Evolutionary conservation across 2,113 vertebrate genomes (phyloP), one percentile per base, ranked within the genome.

Genomic region (Chaetura pelagica): DNA sequence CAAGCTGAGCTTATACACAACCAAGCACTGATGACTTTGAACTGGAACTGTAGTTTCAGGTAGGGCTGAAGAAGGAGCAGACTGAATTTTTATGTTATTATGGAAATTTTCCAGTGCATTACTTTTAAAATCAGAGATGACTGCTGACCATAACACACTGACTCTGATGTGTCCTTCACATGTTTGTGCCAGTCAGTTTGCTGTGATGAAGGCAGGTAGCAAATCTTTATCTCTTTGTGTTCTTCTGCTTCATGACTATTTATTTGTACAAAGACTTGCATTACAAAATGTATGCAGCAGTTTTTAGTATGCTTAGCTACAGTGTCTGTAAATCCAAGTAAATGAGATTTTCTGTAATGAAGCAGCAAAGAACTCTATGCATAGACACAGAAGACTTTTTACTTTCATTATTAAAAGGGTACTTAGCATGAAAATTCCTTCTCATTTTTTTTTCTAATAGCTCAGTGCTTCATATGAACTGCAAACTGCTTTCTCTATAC

Each of bases 381-480:
- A 30, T 81, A 86, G 32, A 40, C 71, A 44, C 23, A 79, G 87
- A 87, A 76, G 77, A 68, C 85, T 94, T 88, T 96, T 92, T 8
- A 0, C 66, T 90, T 93, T 73, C 58, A 62, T 95, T 95, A 92
- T 94, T 94, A 92, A 91, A 95, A 81, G 68, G 35, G 58, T 93
- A 89, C 73, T 95, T 94, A 84, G 79, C n/a, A 73, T 72, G 73
- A 86, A 79, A 90, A 86, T 75, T 73, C n/a, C 21, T 49, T 77
- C n/a, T 62, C 17, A 16, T 81, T 93, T 90, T 61, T 55, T 84
- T 82, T 38, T 1, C 19, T 90, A 77, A 81, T 89, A 88, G 85
- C 44, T 44, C 49, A n/a, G 32, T 89, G 57, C 46, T 79, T 94
- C 58, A 9, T 72, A 59, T 22, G 32, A 94, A 66, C 11, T 0